phyloP scores from a whole-genome alignment of 2,888 invertebrate genomes.

The Cryptocephalus primarius region DNA sequence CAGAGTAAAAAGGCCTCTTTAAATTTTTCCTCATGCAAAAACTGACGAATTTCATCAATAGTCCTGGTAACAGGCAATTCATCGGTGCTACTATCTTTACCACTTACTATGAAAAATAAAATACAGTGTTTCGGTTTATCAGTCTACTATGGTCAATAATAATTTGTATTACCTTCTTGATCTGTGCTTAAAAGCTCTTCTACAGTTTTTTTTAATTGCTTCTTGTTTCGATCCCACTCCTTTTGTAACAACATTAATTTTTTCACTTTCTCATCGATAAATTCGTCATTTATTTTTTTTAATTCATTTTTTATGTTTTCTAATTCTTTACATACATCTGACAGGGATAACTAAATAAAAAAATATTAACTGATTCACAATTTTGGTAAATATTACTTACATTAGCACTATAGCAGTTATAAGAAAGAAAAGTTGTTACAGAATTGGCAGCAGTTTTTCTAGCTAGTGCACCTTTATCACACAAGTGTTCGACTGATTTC shows the following conservation, averaged over 20 bases:
- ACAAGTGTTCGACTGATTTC: conserved; percentile 57
- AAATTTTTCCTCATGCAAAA: conserved; percentile 40
- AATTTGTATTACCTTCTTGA: conserved; percentile 7
- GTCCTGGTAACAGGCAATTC: conserved; percentile 10
- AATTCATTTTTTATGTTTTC: conserved; percentile 40
- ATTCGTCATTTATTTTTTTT: conserved; percentile 36
- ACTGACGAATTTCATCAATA: conserved; percentile 17
- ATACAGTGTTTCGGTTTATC: no score
- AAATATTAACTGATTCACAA: background rate
- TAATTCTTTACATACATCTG: conserved; percentile 47
- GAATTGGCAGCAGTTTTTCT: conserved; percentile 75
- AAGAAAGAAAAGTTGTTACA: conserved; percentile 65
- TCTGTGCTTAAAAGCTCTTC: conserved; percentile 27
- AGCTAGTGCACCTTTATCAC: conserved; percentile 75
- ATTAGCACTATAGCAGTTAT: conserved; percentile 78
- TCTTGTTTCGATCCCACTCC: conserved; percentile 44
- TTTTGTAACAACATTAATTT: conserved; percentile 32
- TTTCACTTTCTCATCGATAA: conserved; percentile 48
- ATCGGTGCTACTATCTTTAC: background rate
- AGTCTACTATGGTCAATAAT: no score
- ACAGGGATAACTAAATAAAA: conserved; percentile 29
- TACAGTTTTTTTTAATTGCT: conserved; percentile 41
- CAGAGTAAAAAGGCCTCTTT: conserved; percentile 39
- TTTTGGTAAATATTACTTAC: conserved; percentile 32
- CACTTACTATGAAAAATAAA: no score